Evolutionary conservation across 2,888 invertebrate genomes (phyloP), one percentile per base, ranked within the genome.

Genomic region (Cephus sareptanus): DNA sequence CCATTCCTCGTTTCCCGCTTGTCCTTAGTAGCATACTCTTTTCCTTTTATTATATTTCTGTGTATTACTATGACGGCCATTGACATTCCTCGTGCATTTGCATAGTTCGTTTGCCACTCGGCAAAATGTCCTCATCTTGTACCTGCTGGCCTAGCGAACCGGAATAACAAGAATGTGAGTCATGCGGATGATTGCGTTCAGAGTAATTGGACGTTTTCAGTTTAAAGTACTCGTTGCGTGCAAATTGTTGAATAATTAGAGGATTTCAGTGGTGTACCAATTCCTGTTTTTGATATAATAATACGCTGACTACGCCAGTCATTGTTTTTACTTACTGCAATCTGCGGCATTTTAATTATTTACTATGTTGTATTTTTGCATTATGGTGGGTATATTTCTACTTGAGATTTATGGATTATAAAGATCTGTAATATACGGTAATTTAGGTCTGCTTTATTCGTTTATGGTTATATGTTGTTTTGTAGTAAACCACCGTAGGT

Each of bases 1-100:
- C 78, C 77, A 31, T 34, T 30, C 30, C 69, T 56, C 75, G 73
- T 37, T 73, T 34, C 31, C 34, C 40, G 56, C 75, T 69, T 31
- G 13, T 77, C 73, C 74, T 33, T 12, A 56, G 56, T 56, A 56
- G 56, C 56, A 56, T 23, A 56, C 56, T 56, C 23, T 56, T 23
- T 56, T 56, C 23, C 9, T 56, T 56, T 56, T 56, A 56, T 56
- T 56, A 9, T 56, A 56, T 56, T 56, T 56, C 23, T 56, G 23
- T 56, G 56, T 56, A 56, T 23, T 56, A 56, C 23, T 56, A 56
- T 56, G 23, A 56, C 56, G 56, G 56, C 56, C 56, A 23, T 56
- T 56, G 56, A 56, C 56, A 23, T 56, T 56, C 23, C 23, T 23
- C 56, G 23, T 15, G 56, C 56, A 56, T 56, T 15, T 56, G 56